phyloP scores from a whole-genome alignment of 2,113 vertebrate genomes.

The Seriola aureovittata region DNA sequence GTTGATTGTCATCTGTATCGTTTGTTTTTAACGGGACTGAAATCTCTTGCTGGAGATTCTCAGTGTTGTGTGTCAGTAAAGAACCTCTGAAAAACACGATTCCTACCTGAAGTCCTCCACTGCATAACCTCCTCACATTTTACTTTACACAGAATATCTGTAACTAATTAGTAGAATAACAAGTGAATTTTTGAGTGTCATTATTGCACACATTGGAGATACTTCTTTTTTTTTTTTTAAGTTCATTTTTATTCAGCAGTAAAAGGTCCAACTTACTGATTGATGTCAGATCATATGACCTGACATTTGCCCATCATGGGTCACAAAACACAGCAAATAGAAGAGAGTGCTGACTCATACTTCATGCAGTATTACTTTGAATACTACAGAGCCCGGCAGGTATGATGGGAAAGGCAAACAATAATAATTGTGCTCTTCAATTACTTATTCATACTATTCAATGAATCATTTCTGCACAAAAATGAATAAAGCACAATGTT shows the following conservation, averaged over 20 bases:
- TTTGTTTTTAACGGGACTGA: background rate
- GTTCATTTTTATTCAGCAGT: background rate
- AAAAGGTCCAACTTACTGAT: too few species aligned
- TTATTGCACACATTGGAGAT: background rate
- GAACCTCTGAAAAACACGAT: background rate
- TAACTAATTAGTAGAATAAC: background rate
- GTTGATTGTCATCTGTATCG: slow-evolving; percentile 29
- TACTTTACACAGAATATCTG: background rate
- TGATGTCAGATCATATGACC: too few species aligned
- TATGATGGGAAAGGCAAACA: background rate
- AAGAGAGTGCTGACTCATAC: too few species aligned
- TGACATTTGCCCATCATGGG: too few species aligned
- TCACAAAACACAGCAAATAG: too few species aligned
- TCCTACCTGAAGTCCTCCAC: background rate
- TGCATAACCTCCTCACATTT: background rate
- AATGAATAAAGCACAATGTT: too few species aligned
- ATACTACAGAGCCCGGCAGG: background rate
- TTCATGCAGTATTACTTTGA: too few species aligned
- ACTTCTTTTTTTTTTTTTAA: background rate
- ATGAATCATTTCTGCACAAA: too few species aligned
- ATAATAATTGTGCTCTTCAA: background rate
- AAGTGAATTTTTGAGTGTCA: background rate
- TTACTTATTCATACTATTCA: too few species aligned
- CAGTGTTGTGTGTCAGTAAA: background rate
- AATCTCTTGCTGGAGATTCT: background rate